Evolutionary conservation across 1,140 invertebrate species (phyloP), one percentile per base, ranked within the genome.

Genomic region (Ericerus pela): DNA sequence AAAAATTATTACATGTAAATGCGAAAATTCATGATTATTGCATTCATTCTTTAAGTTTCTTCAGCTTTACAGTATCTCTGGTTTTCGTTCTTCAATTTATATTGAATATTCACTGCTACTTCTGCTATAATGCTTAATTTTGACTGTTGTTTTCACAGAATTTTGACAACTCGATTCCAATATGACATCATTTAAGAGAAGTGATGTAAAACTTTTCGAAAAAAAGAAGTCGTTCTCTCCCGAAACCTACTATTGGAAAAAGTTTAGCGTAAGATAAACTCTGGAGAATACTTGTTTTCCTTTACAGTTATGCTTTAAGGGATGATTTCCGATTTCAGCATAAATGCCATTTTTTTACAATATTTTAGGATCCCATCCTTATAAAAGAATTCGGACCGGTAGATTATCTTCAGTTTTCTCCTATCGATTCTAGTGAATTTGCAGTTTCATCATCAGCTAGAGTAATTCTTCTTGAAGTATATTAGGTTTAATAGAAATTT

Each of bases 341-440:
- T 41, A 26, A 51, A 55, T 41, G 47, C 47, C 51, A 54, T 54
- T 60, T 58, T 63, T 59, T 63, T 66, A 59, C 55, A 38, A 33
- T 59, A 54, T 79, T 77, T 61, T 67, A 93, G 89, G 73, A 79
- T 62, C 88, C 89, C 51, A 82, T 89, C 4, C 76, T 91, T 38
- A 76, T 93, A 0, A 96, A 95, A 71, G 92, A 96, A 70, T 89
- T 86, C 75, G 89, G 89, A 31, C 77, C 84, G 0, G 87, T 96
- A 29, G 88, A 93, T 67, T 85, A 87, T 64, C 79, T 96, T 53
- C 84, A 94, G 67, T 91, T 96, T 67, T 88, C 86, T 62, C 85
- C 86, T 6, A 73, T 81, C 14, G 80, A 90, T 63, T 88, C 89
- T 1, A 77, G 92, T 73, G 81, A 87, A 67, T 89, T 93, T 74